Evolutionary conservation across 2,113 vertebrate species (phyloP), one percentile per base, ranked within the genome.

Genomic region (Cervus canadensis): DNA sequence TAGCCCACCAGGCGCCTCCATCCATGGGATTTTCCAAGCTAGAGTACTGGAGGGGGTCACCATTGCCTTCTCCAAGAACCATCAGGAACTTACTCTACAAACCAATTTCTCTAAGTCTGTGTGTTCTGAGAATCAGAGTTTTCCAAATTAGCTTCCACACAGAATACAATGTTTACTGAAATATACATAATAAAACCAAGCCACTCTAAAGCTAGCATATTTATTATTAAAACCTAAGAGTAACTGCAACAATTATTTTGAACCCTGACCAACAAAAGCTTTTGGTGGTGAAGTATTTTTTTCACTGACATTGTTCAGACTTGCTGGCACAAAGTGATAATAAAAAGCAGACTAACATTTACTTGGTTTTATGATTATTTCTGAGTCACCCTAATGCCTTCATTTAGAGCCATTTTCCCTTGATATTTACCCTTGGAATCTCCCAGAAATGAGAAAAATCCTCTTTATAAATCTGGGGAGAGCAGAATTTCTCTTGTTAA

Each of bases 321-420:
- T 76, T 87, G 26, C 40, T 81, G 64, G 33, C 4, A 36, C 45
- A 33, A 62, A 45, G 25, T 91, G 82, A 81, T 85, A 76, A 96
- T 62, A 62, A 85, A 96, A 95, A 94, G 19, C 74, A 91, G 25
- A 56, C 48, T 15, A 62, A n/a, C 17, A 81, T 54, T 78, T 26
- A 48, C 36, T 76, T 85, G 52, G 57, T 43, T 96, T 94, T 87
- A 91, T 45, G 81, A 78, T 90, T 91, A 60, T 60, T 62, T 96
- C 67, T 85, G 50, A 85, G 40, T 95, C 87, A 56, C 14, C 25
- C 28, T 83, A 14, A 28, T 93, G 36, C 25, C 54, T 82, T 25
- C 11, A 54, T 23, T 7, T 9, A 71, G 30, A 30, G 25, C 8
- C 48, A 7, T 30, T 9, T 83, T 52, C 17, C n/a, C 43, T 76